These are phyloP conservation scores for Falco rusticolus DNA, from an alignment of 2,797 vertebrate genomes.

Conservation along the genomic window DNA sequence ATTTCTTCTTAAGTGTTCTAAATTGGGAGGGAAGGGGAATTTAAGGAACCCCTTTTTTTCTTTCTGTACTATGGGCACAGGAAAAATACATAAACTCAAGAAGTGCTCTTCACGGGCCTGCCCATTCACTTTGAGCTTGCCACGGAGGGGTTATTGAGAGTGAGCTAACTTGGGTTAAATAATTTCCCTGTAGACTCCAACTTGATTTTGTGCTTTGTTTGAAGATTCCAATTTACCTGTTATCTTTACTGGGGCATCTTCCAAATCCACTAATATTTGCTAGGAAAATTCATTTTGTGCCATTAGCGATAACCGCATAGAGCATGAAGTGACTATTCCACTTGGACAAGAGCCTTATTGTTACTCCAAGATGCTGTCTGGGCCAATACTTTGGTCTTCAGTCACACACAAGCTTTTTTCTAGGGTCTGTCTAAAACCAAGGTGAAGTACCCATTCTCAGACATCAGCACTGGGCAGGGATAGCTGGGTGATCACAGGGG, in stretches of 20 bases:
- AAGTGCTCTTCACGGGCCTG: background rate
- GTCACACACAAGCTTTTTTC: background rate
- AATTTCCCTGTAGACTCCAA: background rate
- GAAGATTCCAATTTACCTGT: background rate
- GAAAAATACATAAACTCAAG: background rate
- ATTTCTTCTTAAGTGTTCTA: conserved; percentile 13
- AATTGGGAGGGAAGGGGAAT: background rate
- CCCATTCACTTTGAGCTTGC: background rate
- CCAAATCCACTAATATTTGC: background rate
- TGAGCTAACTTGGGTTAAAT: background rate
- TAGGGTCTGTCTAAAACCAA: background rate
- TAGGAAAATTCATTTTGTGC: background rate
- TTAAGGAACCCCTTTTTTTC: background rate
- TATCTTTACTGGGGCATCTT: background rate
- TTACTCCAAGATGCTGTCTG: background rate
- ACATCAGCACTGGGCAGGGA: background rate
- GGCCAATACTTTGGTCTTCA: background rate
- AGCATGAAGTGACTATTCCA: background rate
- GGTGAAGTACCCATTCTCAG: background rate
- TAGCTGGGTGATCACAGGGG: background rate
- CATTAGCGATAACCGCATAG: background rate
- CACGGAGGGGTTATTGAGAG: background rate
- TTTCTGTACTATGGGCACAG: background rate
- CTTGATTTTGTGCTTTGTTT: background rate
- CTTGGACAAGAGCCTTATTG: background rate